Base-by-base conservation (phyloP, 2,113 vertebrate genomes). In the Hydrochoerus hydrochaeris region DNA sequence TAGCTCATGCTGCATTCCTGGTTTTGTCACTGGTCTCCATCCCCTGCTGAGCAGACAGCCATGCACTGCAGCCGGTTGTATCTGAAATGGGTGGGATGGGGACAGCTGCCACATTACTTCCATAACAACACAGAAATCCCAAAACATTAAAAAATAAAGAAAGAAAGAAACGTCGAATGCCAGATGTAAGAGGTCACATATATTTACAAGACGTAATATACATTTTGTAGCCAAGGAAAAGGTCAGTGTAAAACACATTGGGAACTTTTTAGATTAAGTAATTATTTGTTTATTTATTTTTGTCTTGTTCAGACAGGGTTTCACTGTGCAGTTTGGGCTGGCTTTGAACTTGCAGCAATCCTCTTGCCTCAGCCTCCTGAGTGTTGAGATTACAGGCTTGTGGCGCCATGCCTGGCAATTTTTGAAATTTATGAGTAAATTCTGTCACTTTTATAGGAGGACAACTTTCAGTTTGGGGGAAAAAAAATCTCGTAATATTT, bases 51-150 rank as follows among this genome's bases (percentile, higher is more conserved):
- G 4, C 35, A 82, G 54, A n/a, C 16, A 81, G 30, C 49, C 80
- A 4, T 17, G 49, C 94, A 78, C 35, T 12, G 14, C 71, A n/a
- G 28, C 60, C 44, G 28, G 16, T 20, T 10, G 10, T 85, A 88
- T 96, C 65, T 94, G 82, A 96, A 93, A 82, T n/a, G 35, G 85
- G 32, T 77, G 17, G 9, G 58, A 14, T 17, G 32, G 46, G 91
- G 71, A 41, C 9, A 75, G 3, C 73, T 77, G 20, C 67, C 12
- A 62, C 4, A 71, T 81, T 73, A 32, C 58, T 87, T 92, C 44
- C 62, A 85, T 69, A 90, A n/a, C 32, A 24, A 58, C 58, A 69
- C 58, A 35, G 82, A 96, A 80, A 83, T 60, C 62, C 46, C 24
- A 58, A 81, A 38, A n/a, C 26, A 46, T 80, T 54, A 54, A 54